Conservation (phyloP, 2,888 invertebrate species). For the Abrostola triplasia region DNA sequence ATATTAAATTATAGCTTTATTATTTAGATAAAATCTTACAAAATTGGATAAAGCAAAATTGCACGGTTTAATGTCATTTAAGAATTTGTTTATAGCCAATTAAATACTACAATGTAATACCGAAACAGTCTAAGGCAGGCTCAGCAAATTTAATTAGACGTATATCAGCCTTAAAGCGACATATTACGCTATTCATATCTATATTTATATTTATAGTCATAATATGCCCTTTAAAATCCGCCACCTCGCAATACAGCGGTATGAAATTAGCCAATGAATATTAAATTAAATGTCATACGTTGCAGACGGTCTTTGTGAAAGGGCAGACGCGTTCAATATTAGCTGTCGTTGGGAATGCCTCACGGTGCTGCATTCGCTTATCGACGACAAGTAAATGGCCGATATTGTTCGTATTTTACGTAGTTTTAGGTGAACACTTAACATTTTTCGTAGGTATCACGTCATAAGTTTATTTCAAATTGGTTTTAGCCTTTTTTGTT, state of each 20-base stretch:
- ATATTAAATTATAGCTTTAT: slow-evolving; percentile 28
- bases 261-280: slow-evolving; percentile 65
- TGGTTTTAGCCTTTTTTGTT: slow-evolving; percentile 22
- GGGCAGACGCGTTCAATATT: slow-evolving; percentile 64
- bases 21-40: slow-evolving; percentile 12
- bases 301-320: slow-evolving; percentile 66
- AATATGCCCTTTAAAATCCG: slow-evolving; percentile 65
- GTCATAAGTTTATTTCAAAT: slow-evolving; percentile 16
- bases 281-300: slow-evolving; percentile 71
- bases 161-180: slow-evolving; percentile 18
- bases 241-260: slow-evolving; percentile 49
- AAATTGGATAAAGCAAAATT: slow-evolving; percentile 24
- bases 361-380: slow-evolving; percentile 44
- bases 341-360: slow-evolving; percentile 55
- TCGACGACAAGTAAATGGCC: slow-evolving; percentile 37
- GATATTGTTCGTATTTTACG: slow-evolving; percentile 45
- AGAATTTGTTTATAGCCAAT: slow-evolving; percentile 24
- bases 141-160: slow-evolving; percentile 27
- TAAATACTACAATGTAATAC: slow-evolving; percentile 47
- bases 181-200: slow-evolving; percentile 21
- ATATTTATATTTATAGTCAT: slow-evolving; percentile 41
- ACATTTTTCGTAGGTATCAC: slow-evolving; percentile 18
- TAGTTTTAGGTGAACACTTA: slow-evolving; percentile 36
- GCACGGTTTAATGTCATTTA: slow-evolving; percentile 1
- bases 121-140: slow-evolving; percentile 23